These are phyloP conservation scores for Callosobruchus maculatus DNA, from an alignment of 2,888 invertebrate genomes.

Conservation along the genomic window DNA sequence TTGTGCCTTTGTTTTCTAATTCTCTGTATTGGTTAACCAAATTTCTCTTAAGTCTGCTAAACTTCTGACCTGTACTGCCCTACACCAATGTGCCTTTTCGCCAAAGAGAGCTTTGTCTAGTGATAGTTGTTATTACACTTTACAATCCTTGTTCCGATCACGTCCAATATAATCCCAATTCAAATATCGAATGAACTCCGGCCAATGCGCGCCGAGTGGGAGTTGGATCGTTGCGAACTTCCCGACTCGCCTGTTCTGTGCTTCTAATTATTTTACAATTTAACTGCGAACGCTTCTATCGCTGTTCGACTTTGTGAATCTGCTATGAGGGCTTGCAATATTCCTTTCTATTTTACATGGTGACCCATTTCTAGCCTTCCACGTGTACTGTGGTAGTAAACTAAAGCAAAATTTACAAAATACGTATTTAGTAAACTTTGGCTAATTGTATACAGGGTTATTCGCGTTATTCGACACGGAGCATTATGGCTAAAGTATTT, in stretches of 20 bases:
- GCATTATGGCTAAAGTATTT: no score
- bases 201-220: not conserved
- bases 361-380: no score
- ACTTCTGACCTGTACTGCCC: no score
- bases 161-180: conserved; percentile 2
- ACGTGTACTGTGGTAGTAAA: no score
- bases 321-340: not conserved
- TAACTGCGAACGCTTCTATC: not conserved
- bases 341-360: not conserved
- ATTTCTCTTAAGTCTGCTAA: no score
- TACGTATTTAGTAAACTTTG: no score
- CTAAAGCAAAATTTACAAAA: no score
- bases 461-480: no score
- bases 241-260: not conserved
- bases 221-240: not conserved
- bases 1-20: no score
- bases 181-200: not conserved
- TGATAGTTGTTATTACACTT: conserved; percentile 1
- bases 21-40: no score
- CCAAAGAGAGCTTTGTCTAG: not conserved
- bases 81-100: not conserved
- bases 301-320: not conserved
- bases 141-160: not conserved
- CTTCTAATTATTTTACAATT: not conserved
- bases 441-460: no score